These are phyloP conservation scores for Glaucidium brasilianum DNA, from an alignment of 2,113 vertebrate genomes.

Conservation along the genomic window DNA sequence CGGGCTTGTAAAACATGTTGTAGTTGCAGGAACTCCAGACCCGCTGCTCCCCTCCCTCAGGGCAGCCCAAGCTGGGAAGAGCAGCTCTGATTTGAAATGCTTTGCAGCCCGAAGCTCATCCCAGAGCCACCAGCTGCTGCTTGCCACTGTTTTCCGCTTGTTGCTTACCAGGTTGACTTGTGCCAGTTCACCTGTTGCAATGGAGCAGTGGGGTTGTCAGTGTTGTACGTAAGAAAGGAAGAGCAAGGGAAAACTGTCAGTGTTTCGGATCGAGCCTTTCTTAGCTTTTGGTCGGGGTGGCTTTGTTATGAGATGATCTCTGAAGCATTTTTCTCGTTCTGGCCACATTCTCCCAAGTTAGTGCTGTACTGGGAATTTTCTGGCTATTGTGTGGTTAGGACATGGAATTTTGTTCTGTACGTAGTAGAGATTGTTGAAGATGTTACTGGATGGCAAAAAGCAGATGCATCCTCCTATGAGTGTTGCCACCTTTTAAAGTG, in stretches of 20 bases:
- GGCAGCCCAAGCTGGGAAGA: background rate
- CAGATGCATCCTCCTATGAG: background rate
- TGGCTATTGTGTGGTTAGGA: background rate
- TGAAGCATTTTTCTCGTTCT: constrained; percentile 21
- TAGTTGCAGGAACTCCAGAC: background rate
- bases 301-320: background rate
- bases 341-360: background rate
- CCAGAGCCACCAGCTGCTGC: background rate
- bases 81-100: background rate
- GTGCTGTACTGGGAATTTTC: background rate
- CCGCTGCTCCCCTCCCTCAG: background rate
- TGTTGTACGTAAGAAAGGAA: rapidly evolving
- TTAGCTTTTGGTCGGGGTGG: background rate
- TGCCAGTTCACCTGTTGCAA: background rate
- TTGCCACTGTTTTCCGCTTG: background rate
- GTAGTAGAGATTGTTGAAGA: background rate
- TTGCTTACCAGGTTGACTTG: rapidly evolving
- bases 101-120: background rate
- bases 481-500: background rate
- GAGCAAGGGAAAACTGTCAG: background rate
- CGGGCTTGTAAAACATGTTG: background rate
- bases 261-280: rapidly evolving
- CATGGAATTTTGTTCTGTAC: background rate
- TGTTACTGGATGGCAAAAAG: background rate
- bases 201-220: rapidly evolving